phyloP scores from a whole-genome alignment of 2,888 invertebrate genomes.

The Campoletis raptor region DNA sequence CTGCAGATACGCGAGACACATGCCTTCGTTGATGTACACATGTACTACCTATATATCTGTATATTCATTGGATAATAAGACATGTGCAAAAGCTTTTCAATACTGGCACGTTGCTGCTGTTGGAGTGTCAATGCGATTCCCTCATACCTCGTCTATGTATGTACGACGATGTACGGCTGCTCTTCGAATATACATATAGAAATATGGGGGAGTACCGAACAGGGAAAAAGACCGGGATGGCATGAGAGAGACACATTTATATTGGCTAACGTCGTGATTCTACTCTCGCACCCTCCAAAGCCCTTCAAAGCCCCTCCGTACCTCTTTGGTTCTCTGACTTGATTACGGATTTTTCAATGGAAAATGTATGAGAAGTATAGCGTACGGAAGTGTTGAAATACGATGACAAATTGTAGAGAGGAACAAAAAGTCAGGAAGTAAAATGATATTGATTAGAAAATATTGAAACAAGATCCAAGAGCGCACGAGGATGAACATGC shows the following conservation, averaged over 20 bases:
- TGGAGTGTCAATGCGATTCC: constrained; percentile 38
- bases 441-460: not conserved
- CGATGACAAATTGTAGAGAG: not conserved
- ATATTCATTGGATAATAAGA: constrained; percentile 32
- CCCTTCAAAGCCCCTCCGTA: not conserved
- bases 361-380: constrained; percentile 9
- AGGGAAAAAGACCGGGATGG: constrained; percentile 20
- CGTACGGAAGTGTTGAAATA: not conserved
- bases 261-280: constrained; percentile 34
- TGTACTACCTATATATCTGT: not conserved
- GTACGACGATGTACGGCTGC: constrained; percentile 13
- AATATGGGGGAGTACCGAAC: not conserved
- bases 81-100: constrained; percentile 44
- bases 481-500: not conserved
- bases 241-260: constrained; percentile 31
- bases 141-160: constrained; percentile 1
- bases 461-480: not conserved
- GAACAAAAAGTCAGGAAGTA: not conserved
- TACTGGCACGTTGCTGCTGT: constrained; percentile 31
- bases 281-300: constrained; percentile 7
- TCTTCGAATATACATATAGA: constrained; percentile 7
- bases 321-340: constrained; percentile 19
- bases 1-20: not conserved
- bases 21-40: constrained; percentile 13
- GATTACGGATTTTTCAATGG: constrained; percentile 47